phyloP scores from a whole-genome alignment of 2,888 invertebrate genomes.

The Lamellibrachia satsuma region DNA sequence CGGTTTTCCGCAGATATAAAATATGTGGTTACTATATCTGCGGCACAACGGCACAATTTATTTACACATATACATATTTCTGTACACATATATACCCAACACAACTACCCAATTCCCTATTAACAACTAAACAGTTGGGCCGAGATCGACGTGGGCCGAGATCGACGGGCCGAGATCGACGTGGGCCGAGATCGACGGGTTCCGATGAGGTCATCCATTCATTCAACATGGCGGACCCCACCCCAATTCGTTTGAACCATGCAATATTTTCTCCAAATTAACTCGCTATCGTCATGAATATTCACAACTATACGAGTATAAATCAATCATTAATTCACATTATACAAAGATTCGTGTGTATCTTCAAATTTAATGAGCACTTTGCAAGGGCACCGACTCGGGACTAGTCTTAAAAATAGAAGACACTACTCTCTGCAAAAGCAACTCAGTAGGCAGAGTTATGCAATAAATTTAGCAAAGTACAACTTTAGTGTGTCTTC shows the following conservation, averaged over 20 bases:
- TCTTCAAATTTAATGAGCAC: conserved; percentile 17
- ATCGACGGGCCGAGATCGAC: too few species aligned
- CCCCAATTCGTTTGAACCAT: not conserved
- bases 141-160: too few species aligned
- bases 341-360: not conserved
- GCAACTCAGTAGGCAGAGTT: not conserved
- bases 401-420: conserved; percentile 8
- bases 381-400: conserved; percentile 17
- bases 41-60: too few species aligned
- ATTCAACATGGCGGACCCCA: conserved; percentile 5
- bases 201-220: conserved; percentile 9
- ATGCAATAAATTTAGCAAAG: not conserved
- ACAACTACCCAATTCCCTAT: too few species aligned
- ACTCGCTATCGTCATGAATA: not conserved
- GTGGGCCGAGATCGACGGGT: too few species aligned
- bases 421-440: not conserved
- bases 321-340: not conserved
- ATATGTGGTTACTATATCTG: too few species aligned
- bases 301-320: not conserved
- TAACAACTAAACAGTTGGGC: too few species aligned
- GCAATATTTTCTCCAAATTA: not conserved
- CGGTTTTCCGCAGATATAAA: too few species aligned
- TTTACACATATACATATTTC: too few species aligned
- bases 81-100: too few species aligned
- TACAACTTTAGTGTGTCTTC: not conserved